A percentile compares a stretch with the other conserved stretches of the same genome.
These are phyloP conservation scores for Triplophysa siluroides DNA, from an alignment of 2,113 vertebrate genomes.

Conservation along the genomic window DNA sequence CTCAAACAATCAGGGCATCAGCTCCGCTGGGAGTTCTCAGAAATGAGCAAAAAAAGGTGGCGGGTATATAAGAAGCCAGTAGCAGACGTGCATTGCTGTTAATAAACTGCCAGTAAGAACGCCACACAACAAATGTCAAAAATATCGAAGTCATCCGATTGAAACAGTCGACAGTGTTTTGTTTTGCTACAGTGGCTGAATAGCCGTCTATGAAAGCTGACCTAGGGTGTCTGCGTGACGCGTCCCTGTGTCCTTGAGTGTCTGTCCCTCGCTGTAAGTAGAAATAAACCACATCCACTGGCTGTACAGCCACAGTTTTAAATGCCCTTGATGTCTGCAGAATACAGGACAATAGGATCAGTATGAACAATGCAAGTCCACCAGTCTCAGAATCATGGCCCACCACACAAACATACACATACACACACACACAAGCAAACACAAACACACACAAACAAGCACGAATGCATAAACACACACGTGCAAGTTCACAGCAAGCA, in stretches of 20 bases:
- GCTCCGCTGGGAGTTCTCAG: constrained; percentile 41
- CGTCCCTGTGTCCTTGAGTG: constrained; percentile 17
- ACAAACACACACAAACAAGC: neutral
- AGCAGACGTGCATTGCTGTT: neutral
- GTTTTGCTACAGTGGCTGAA: too few relatives aligned
- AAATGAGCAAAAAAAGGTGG: constrained; percentile 48
- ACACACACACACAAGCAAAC: neutral
- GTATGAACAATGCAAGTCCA: constrained; percentile 23
- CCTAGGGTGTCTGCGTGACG: neutral
- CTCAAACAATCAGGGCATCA: constrained; percentile 51
- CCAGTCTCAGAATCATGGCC: constrained; percentile 13
- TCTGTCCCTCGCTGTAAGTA: constrained; percentile 1
- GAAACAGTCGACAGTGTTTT: too few relatives aligned
- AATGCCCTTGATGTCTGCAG: constrained; percentile 45
- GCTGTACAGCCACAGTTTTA: constrained; percentile 31
- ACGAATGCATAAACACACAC: neutral
- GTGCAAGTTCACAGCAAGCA: too few relatives aligned
- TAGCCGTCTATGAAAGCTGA: neutral
- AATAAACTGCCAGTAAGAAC: constrained; percentile 30
- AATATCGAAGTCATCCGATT: too few relatives aligned
- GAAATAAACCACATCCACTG: constrained; percentile 37
- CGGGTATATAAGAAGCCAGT: constrained; percentile 38
- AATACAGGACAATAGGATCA: constrained; percentile 42
- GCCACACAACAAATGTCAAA: neutral
- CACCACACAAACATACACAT: constrained; percentile 5